Base-by-base conservation (phyloP, 2,797 vertebrate genomes). In the Danio tinwini region DNA sequence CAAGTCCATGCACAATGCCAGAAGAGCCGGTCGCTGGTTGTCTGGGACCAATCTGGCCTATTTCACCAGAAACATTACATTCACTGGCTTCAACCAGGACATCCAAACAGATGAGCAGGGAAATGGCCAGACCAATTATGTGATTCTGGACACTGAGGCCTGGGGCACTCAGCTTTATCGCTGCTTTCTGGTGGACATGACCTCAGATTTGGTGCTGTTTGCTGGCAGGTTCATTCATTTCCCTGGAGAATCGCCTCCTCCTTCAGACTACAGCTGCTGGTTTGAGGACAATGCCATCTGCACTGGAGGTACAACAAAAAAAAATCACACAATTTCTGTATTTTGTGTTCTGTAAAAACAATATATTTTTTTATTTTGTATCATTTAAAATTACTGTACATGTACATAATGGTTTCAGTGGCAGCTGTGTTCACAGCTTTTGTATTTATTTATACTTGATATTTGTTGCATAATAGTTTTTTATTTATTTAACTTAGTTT, bases 221-320 rank as follows among this genome's bases (percentile, higher is more conserved):
- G 81, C 93, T 0, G 95, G 91, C 17, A 92, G 62, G 49, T 89
- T 90, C 29, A 95, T 97, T 73, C 74, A 95, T 67, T 98, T 96
- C 79, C 96, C 96, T 0, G 91, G 93, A 10, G 93, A 93, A 53
- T 88, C 88, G 11, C 91, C 94, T 13, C 95, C 96, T 1, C 71
- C 89, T 0, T 81, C 93, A n/a, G 96, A 99, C 84, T 92, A 96
- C 78, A 93, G 85, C 86, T 99, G 97, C 84, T 99, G 96, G 96
- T 98, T 98, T 90, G 90, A 94, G 52, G 89, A 92, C 64, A 87
- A 87, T 1, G 84, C 89, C 42, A 82, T 95, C 78, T 98, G 97
- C 88, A 87, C 82, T 16, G 95, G 94, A 94, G 96, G 96, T 98
- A 86, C 53, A 58, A 13, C 10, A 42, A 56, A 8, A 58, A 58